These are phyloP conservation scores for Plectrocnemia conspersa DNA, from an alignment of 1,140 invertebrate species.

Conservation along the genomic window DNA sequence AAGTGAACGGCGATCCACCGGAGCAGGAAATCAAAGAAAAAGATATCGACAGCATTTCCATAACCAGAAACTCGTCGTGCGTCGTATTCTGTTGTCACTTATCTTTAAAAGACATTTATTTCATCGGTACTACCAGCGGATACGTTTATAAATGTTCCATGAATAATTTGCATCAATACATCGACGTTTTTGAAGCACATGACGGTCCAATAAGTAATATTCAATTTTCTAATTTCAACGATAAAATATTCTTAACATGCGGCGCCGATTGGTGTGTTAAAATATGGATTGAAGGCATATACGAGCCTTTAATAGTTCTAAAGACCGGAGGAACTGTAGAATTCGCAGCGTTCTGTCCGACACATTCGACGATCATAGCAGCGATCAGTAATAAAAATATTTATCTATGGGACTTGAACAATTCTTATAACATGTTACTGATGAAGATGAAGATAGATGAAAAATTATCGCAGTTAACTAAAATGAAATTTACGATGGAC, in stretches of 20 bases:
- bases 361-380: constrained; percentile 76
- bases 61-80: constrained; percentile 56
- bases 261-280: constrained; percentile 78
- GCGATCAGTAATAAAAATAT: constrained; percentile 66
- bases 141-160: constrained; percentile 72
- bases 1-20: constrained; percentile 61
- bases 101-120: constrained; percentile 60
- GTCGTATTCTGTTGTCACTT: constrained; percentile 63
- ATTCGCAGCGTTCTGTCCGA: constrained; percentile 72
- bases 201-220: constrained; percentile 73
- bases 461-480: constrained; percentile 44
- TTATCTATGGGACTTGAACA: constrained; percentile 67
- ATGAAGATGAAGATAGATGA: constrained; percentile 52
- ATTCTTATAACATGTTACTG: constrained; percentile 60
- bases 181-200: constrained; percentile 71
- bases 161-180: constrained; percentile 59
- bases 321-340: constrained; percentile 55
- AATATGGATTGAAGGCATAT: constrained; percentile 68
- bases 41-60: constrained; percentile 49
- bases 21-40: constrained; percentile 48
- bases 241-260: constrained; percentile 71
- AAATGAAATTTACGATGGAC: constrained; percentile 56
- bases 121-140: constrained; percentile 79
- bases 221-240: constrained; percentile 73
- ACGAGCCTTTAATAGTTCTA: constrained; percentile 61